Evolutionary conservation across 1,140 invertebrate genomes (phyloP).

Genomic region (Aphaenogaster ashmeadi): DNA sequence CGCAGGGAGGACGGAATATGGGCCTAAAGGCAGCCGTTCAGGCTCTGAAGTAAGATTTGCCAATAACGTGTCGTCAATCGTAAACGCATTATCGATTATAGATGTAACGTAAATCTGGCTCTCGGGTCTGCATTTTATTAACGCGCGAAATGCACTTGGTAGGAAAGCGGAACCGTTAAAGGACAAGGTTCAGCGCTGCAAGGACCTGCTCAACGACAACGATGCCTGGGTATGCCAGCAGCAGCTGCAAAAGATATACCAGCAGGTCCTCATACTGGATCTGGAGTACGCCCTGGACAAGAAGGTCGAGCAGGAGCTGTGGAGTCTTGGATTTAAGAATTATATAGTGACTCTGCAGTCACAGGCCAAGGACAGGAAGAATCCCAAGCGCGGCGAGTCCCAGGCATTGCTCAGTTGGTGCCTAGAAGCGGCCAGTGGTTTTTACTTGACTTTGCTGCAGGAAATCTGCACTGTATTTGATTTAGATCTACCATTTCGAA

Average conservation of each 20-base stretch:
- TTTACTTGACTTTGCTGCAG: constrained; percentile 94
- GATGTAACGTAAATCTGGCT: neutral
- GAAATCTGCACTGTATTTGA: constrained; percentile 94
- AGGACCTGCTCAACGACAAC: constrained; percentile 89
- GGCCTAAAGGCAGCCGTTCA: constrained; percentile 91
- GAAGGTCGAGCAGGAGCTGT: constrained; percentile 96
- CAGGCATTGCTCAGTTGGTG: constrained; percentile 93
- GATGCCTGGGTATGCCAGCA: constrained; percentile 89
- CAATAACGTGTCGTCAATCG: neutral
- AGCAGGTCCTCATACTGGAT: constrained; percentile 93
- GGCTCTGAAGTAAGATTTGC: constrained; percentile 89
- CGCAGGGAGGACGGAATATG: constrained; percentile 86
- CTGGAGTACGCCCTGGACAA: constrained; percentile 95
- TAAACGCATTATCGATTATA: neutral
- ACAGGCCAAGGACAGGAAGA: constrained; percentile 93
- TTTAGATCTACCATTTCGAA: constrained; percentile 93
- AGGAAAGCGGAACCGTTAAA: constrained; percentile 92
- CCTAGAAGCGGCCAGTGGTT: constrained; percentile 94
- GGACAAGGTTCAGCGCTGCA: constrained; percentile 89
- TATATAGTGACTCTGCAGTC: constrained; percentile 93
- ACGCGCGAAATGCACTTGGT: constrained; percentile 64
- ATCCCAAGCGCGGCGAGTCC: constrained; percentile 90
- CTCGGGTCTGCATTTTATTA: neutral
- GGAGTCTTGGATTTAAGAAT: constrained; percentile 96
- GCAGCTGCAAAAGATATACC: constrained; percentile 92